These are phyloP conservation scores for Cavia aperea DNA, from an alignment of 2,113 vertebrate species.

Conservation along the genomic window DNA sequence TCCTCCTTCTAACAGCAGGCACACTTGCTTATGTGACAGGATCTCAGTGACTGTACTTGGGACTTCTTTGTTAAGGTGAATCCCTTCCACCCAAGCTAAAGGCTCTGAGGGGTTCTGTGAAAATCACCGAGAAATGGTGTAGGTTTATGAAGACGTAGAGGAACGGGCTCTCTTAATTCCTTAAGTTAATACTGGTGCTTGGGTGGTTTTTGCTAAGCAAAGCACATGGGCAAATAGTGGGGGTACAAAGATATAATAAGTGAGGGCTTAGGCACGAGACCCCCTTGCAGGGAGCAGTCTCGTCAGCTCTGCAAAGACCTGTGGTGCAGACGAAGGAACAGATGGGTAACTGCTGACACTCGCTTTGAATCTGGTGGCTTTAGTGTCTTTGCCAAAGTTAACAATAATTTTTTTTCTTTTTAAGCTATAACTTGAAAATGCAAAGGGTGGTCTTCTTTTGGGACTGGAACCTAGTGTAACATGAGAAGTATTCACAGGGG, in stretches of 20 bases:
- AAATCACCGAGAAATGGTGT: not conserved
- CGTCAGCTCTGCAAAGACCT: not conserved
- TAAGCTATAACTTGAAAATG: not conserved
- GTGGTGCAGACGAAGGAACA: fast-evolving
- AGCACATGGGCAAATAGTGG: not conserved
- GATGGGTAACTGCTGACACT: not conserved
- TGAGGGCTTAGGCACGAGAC: not conserved
- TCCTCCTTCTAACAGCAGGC: not conserved
- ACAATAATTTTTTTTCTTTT: not conserved
- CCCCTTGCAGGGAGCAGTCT: not conserved
- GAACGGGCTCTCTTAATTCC: not conserved
- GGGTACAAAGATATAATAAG: not conserved
- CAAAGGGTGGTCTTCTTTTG: not conserved
- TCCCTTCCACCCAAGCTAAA: not conserved
- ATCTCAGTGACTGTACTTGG: not conserved
- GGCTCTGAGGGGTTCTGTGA: not conserved
- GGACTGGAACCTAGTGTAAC: not conserved
- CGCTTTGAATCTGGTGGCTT: not conserved
- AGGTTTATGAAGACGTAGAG: not conserved
- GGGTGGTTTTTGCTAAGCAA: not conserved
- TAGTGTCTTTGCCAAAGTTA: not conserved
- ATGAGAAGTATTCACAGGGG: not conserved
- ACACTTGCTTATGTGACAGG: not conserved
- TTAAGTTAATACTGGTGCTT: not conserved
- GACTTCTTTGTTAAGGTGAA: not conserved